These are phyloP conservation scores for Rhynchonycteris naso DNA, from an alignment of 2,797 vertebrate genomes.

Conservation along the genomic window DNA sequence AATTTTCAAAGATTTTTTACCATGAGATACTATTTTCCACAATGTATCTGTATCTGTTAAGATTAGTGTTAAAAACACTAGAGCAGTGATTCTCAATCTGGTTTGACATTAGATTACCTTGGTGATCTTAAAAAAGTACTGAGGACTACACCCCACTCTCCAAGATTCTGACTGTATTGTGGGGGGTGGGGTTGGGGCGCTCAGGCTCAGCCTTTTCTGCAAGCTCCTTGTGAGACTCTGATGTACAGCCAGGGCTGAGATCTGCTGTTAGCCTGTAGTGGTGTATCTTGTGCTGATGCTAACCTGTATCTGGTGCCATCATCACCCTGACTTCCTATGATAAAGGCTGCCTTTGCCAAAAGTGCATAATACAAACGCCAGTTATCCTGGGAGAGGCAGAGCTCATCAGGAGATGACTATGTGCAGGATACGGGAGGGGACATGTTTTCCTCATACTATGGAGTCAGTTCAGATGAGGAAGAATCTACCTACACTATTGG, in stretches of 20 bases:
- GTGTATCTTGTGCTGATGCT: neutral
- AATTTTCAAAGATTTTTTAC: neutral
- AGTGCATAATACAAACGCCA: neutral
- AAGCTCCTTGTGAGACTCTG: neutral
- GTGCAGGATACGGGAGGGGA: neutral
- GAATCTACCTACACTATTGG: neutral
- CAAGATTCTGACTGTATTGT: neutral
- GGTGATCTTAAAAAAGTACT: neutral
- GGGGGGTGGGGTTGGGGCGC: neutral
- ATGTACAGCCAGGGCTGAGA: neutral
- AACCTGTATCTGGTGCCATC: neutral
- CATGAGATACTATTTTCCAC: neutral
- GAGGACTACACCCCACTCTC: neutral
- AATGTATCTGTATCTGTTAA: neutral
- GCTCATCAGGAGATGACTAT: neutral
- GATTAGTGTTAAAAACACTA: neutral
- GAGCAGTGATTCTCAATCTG: neutral
- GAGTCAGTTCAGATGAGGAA: neutral
- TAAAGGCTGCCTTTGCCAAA: neutral
- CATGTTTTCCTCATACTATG: neutral
- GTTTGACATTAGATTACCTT: neutral
- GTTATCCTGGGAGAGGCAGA: neutral
- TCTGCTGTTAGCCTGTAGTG: neutral
- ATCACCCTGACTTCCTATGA: neutral
- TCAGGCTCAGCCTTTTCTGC: neutral